Conservation (phyloP, 1,140 invertebrate genomes). For the Antheraea mylitta region DNA sequence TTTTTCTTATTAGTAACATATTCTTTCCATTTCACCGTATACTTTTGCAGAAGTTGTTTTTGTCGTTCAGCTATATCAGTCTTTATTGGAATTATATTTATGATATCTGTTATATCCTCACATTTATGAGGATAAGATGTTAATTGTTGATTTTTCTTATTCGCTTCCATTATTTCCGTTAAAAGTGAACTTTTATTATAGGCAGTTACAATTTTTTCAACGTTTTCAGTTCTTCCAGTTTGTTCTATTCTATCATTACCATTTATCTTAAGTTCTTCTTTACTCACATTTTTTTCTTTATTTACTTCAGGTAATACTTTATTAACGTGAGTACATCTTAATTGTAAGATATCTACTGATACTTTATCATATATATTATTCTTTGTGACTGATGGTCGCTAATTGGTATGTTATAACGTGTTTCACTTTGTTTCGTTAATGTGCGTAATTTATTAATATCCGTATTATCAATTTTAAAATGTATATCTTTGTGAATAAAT, state of each 20-base stretch:
- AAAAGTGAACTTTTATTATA: not conserved
- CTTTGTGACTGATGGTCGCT: not conserved
- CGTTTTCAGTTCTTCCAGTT: conserved; percentile 10
- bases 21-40: conserved; percentile 46
- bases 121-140: conserved; percentile 13
- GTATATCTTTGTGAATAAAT: no score
- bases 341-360: not conserved
- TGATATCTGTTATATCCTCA: conserved; percentile 29
- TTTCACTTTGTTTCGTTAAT: no score
- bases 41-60: conserved; percentile 45
- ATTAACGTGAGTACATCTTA: not conserved
- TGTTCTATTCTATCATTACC: conserved; percentile 24
- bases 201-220: no score
- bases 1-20: conserved; percentile 38
- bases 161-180: conserved; percentile 1
- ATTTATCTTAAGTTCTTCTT: not conserved
- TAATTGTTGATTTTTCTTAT: conserved; percentile 16
- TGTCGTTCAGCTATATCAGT: conserved; percentile 33
- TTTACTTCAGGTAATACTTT: not conserved
- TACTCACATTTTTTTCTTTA: not conserved
- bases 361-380: not conserved
- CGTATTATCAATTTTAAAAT: not conserved
- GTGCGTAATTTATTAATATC: no score
- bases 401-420: not conserved
- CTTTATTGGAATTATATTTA: conserved; percentile 39